A percentile compares a stretch with the other conserved stretches of the same genome.
Evolutionary conservation across 2,797 vertebrate genomes (phyloP).

Genomic region (Sparus aurata): DNA sequence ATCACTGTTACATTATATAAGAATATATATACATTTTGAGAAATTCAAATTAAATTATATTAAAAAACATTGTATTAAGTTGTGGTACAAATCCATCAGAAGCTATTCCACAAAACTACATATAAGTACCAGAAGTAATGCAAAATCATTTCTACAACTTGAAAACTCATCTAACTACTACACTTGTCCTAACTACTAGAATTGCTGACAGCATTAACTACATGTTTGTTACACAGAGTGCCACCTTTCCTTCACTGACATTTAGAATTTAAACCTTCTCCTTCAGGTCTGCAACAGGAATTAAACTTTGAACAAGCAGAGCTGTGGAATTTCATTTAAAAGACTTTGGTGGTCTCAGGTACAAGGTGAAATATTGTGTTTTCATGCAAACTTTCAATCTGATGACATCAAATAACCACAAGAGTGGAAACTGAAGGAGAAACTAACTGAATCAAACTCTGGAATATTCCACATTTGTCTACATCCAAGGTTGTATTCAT

Average conservation of each 20-base stretch:
- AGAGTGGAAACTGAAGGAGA: neutral
- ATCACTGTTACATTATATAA: no score
- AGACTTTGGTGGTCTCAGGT: no score
- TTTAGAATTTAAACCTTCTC: constrained; percentile 17
- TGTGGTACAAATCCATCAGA: neutral
- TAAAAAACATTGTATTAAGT: neutral
- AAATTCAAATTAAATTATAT: no score
- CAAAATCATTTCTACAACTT: neutral
- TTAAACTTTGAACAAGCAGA: neutral
- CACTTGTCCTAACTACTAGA: neutral
- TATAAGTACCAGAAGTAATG: neutral
- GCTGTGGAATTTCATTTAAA: no score
- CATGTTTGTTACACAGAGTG: no score
- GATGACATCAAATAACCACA: neutral
- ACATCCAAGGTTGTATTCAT: neutral
- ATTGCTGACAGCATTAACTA: no score
- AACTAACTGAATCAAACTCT: no score
- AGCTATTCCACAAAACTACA: neutral
- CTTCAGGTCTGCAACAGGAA: neutral
- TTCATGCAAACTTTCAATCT: no score
- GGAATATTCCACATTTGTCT: neutral
- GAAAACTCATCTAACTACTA: neutral
- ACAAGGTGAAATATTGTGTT: no score
- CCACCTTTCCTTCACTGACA: neutral
- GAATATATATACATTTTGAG: no score